Percentiles rank a stretch among this genome's conserved stretches.
These are phyloP conservation scores for Turdus rufiventris DNA, from an alignment of 2,113 vertebrate genomes.

Conservation along the genomic window DNA sequence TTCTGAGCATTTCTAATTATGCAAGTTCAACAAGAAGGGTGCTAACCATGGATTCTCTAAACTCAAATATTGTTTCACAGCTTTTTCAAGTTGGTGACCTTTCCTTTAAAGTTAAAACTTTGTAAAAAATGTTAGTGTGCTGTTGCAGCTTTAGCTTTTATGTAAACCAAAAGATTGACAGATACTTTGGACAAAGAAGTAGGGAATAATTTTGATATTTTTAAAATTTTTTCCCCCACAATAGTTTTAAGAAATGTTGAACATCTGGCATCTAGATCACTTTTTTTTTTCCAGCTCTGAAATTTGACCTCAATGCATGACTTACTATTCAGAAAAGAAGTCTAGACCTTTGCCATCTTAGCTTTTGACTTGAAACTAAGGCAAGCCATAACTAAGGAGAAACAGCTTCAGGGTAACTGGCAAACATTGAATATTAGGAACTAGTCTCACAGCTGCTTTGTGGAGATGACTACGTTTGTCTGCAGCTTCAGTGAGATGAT, in stretches of 20 bases:
- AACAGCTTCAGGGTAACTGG: background rate
- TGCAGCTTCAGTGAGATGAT: background rate
- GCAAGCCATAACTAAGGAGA: slow-evolving; percentile 48
- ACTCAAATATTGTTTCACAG: background rate
- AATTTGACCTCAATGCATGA: slow-evolving; percentile 25
- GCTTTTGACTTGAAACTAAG: slow-evolving; percentile 20
- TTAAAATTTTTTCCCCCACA: fast-evolving
- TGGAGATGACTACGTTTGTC: background rate
- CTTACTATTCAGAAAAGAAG: slow-evolving; percentile 16
- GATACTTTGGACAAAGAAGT: background rate
- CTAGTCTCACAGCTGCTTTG: background rate
- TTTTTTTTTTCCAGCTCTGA: slow-evolving; percentile 1
- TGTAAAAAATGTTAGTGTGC: background rate
- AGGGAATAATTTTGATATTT: background rate
- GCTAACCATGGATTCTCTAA: background rate
- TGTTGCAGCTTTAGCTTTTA: background rate
- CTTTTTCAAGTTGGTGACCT: background rate
- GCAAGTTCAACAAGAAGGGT: background rate
- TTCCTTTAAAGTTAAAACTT: background rate
- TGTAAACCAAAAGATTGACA: background rate
- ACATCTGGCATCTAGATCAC: slow-evolving; percentile 16
- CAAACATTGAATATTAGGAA: background rate
- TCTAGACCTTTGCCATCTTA: slow-evolving; percentile 23
- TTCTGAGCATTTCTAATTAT: background rate
- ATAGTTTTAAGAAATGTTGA: background rate